Evolutionary conservation across 2,113 vertebrate species (phyloP).

Genomic region (Lamprologus callipterus): DNA sequence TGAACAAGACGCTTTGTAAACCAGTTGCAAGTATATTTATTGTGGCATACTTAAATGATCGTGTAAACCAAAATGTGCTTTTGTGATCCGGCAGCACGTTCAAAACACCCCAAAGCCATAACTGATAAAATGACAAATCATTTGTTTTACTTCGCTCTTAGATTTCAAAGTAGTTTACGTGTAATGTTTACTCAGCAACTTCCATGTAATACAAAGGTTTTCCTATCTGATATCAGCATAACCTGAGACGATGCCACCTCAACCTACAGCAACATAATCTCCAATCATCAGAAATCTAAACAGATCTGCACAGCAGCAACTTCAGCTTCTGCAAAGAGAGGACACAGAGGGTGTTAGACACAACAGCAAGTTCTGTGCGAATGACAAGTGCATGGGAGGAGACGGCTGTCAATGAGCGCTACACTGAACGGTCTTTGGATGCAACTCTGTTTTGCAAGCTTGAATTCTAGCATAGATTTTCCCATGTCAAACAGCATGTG

Average conservation of each 20-base stretch:
- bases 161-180: background rate
- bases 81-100: background rate
- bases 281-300: background rate
- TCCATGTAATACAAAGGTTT: background rate
- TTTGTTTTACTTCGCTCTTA: background rate
- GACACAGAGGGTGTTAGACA: background rate
- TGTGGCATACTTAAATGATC: background rate
- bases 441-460: background rate
- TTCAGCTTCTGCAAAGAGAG: background rate
- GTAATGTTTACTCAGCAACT: background rate
- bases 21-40: background rate
- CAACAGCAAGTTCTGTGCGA: background rate
- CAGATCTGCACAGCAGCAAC: background rate
- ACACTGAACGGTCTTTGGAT: background rate
- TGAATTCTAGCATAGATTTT: background rate
- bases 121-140: background rate
- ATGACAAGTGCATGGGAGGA: background rate
- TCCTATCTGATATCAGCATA: background rate
- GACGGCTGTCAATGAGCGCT: background rate
- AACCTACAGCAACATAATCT: background rate
- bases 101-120: background rate
- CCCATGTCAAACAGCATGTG: conserved; percentile 8
- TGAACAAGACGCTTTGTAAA: background rate
- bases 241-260: background rate
- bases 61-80: background rate